phyloP scores from a whole-genome alignment of 1,140 invertebrate species.

The Anadara kagoshimensis region DNA sequence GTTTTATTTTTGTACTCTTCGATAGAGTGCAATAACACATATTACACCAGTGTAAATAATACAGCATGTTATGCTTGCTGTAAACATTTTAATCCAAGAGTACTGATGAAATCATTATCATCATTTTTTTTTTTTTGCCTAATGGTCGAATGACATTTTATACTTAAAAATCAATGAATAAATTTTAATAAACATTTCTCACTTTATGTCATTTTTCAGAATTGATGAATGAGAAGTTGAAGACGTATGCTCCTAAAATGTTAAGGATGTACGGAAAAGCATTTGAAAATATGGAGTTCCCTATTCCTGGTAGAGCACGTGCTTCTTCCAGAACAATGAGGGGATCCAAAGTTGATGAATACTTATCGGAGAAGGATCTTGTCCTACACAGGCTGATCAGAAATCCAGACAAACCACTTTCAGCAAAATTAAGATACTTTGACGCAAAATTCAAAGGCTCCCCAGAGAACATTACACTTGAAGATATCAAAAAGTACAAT shows the following conservation, averaged over 20 bases:
- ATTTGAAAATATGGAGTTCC: conserved; percentile 42
- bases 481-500: conserved; percentile 37
- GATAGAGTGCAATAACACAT: too few species aligned
- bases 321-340: conserved; percentile 10
- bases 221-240: conserved; percentile 34
- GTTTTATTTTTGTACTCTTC: too few species aligned
- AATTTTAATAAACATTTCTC: too few species aligned
- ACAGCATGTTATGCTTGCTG: too few species aligned
- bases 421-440: conserved; percentile 32
- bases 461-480: conserved; percentile 4
- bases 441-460: conserved; percentile 27
- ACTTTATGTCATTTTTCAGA: too few species aligned
- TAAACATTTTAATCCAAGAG: too few species aligned
- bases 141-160: too few species aligned
- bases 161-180: too few species aligned
- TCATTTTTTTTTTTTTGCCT: too few species aligned
- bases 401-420: conserved; percentile 36
- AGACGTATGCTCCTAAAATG: conserved; percentile 41
- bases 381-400: conserved; percentile 46
- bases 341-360: conserved; percentile 19
- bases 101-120: too few species aligned
- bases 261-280: conserved; percentile 45
- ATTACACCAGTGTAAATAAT: too few species aligned
- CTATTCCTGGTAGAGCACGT: conserved; percentile 38
- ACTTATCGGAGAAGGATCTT: conserved; percentile 27